These are phyloP conservation scores for Cheilosia scutellata DNA, from an alignment of 2,888 invertebrate genomes.

Conservation along the genomic window DNA sequence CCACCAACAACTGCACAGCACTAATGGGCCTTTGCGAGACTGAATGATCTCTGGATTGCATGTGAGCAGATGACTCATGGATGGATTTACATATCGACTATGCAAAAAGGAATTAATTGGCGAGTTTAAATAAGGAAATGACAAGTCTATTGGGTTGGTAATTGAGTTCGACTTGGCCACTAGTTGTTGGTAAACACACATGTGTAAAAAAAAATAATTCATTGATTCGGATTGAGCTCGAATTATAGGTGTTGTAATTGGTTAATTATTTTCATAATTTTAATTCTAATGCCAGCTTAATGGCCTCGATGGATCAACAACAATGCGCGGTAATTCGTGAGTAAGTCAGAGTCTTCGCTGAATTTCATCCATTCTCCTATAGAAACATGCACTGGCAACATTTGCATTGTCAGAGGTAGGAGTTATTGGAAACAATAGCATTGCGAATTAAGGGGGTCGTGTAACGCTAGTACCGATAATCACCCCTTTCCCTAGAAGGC, in stretches of 20 bases:
- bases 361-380: too few species aligned
- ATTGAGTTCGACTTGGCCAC: constrained; percentile 1
- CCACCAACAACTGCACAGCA: neutral
- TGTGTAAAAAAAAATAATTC: constrained; percentile 9
- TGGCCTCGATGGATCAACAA: too few species aligned
- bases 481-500: too few species aligned
- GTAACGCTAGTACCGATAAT: too few species aligned
- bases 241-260: neutral
- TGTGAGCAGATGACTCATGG: constrained; percentile 45
- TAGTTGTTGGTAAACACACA: neutral
- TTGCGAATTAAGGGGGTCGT: too few species aligned
- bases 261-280: constrained; percentile 4
- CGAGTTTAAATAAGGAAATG: constrained; percentile 28
- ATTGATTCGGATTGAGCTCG: neutral
- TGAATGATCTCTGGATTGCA: constrained; percentile 35
- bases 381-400: too few species aligned
- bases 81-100: constrained; percentile 25
- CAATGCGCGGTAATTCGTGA: too few species aligned
- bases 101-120: constrained; percentile 14
- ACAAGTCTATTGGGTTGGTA: constrained; percentile 23
- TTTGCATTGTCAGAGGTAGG: too few species aligned
- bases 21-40: neutral
- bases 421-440: too few species aligned
- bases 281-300: neutral
- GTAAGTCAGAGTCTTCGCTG: too few species aligned